Base-by-base conservation (phyloP, 2,888 invertebrate genomes). In the Acanthococcus lagerstroemiae region DNA sequence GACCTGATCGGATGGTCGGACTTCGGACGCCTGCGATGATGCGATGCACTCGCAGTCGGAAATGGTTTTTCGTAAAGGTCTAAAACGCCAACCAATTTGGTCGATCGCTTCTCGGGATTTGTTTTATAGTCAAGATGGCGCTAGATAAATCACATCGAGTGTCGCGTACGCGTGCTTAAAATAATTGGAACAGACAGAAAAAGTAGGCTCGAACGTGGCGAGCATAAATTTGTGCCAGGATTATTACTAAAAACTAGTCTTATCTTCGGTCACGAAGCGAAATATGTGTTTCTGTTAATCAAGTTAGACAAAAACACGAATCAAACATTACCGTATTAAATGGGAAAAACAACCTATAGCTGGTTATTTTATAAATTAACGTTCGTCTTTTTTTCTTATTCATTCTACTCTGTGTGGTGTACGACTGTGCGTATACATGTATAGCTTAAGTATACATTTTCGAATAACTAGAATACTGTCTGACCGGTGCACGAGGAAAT, bases 261-360 rank as follows among this genome's bases (percentile, higher is more conserved):
- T 61, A 61, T 61, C 61, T 61, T 52, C 15, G 52, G 61, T 61
- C 61, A 61, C 61, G 61, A 61, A 61, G 61, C 50, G 61, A 61
- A 61, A 61, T 61, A 61, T 61, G 61, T 61, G 61, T 61, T 61
- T 61, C 30, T 50, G 61, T 61, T 61, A 61, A 61, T 61, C 61
- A 52, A 61, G 52, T 61, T 52, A 37, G 61, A 61, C 61, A 50
- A 48, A 61, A 61, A 61, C 61, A 61, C 61, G 50, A 61, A 61
- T 61, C 61, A 61, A 61, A 61, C 61, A 61, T 61, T 61, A 61
- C 61, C 27, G 50, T 19, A 37, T 61, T 61, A 61, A 61, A 50
- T 61, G 61, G 61, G 26, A 61, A 61, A 22, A 2, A 25, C 60
- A 61, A 61, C 61, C 61, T 61, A 52, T 52, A 52, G 9, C 30